Evolutionary conservation across 2,797 vertebrate species (phyloP), one percentile per base, ranked within the genome.

Genomic region (Coccyzus lansbergi): DNA sequence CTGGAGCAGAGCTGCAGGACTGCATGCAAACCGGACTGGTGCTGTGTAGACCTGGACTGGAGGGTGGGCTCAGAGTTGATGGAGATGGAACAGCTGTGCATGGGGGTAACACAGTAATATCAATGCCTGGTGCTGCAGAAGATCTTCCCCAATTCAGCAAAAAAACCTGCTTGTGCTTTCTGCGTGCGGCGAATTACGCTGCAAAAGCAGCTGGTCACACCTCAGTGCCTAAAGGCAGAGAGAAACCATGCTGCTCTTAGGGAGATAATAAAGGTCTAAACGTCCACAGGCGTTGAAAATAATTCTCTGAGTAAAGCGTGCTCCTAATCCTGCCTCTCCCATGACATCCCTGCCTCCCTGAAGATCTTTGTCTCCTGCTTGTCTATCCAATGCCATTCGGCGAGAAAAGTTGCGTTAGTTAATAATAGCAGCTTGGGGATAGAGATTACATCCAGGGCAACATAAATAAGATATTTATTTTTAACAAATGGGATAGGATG

Each of bases 331-430:
- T 77, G 77, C 94, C 68, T 93, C 90, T 92, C 93, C 77, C 9
- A 0, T 81, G 88, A 52, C 88, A 86, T 83, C 91, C 79, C 40
- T 77, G 59, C 70, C 56, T 88, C 74, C 44, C 85, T 52, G 28
- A 86, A 91, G 87, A 90, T 93, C 80, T 91, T 95, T 93, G 88
- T 93, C 92, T 93, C 95, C 89, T 90, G 76, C 65, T 90, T 28
- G 71, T 49, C 84, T 91, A 42, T 86, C 72, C 0, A 0, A 44
- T 31, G 46, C 44, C 58, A 71, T 72, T 74, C 58, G 55, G 82
- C 0, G 0, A 86, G 67, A 63, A 83, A 86, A 79, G 80, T 95
- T 5, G 16, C 90, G 85, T 83, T 70, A 44, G 91, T 84, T 94
- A 95, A 95, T 93, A 92, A 83, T 92, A 97, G 85, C 5, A 6